phyloP scores from a whole-genome alignment of 92 coral and sea anemone genomes.

The Zoanthus sociatus region DNA sequence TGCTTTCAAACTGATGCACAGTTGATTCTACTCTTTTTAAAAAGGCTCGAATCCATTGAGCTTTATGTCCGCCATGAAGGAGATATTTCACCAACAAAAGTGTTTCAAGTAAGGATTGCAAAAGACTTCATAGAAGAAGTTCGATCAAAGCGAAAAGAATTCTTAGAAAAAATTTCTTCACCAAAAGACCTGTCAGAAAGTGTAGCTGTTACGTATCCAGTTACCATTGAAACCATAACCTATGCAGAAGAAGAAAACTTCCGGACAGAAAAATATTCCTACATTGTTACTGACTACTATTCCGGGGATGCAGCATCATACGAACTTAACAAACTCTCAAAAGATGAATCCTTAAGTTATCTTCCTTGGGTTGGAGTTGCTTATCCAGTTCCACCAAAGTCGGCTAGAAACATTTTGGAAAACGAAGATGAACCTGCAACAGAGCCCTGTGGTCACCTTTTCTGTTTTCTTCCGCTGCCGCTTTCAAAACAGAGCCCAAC shows the following conservation, averaged over 20 bases:
- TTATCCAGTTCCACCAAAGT: slow-evolving; percentile 2
- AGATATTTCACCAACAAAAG: slow-evolving; percentile 50
- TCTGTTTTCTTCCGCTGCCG: slow-evolving; percentile 84
- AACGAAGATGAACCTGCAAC: background rate
- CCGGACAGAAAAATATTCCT: slow-evolving; percentile 12
- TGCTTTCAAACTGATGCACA: slow-evolving; percentile 69
- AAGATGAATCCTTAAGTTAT: slow-evolving; percentile 37
- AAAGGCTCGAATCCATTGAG: slow-evolving; percentile 62
- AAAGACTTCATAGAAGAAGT: slow-evolving; percentile 59
- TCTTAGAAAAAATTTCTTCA: slow-evolving; percentile 38
- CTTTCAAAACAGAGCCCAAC: slow-evolving; percentile 72
- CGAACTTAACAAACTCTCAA: slow-evolving; percentile 35
- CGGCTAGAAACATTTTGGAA: slow-evolving; percentile 17
- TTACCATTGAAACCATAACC: slow-evolving; percentile 49
- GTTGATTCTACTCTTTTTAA: slow-evolving; percentile 66
- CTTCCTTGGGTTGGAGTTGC: slow-evolving; percentile 70
- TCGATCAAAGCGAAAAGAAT: slow-evolving; percentile 55
- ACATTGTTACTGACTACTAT: slow-evolving; percentile 54
- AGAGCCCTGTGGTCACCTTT: slow-evolving; percentile 73
- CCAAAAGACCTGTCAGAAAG: slow-evolving; percentile 49
- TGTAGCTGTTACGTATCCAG: slow-evolving; percentile 58
- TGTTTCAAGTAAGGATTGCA: slow-evolving; percentile 63
- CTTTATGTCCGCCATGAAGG: slow-evolving; percentile 58
- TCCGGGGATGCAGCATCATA: slow-evolving; percentile 30
- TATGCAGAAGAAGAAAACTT: slow-evolving; percentile 7